Conservation (phyloP, 2,113 vertebrate genomes). For the Gadus macrocephalus region DNA sequence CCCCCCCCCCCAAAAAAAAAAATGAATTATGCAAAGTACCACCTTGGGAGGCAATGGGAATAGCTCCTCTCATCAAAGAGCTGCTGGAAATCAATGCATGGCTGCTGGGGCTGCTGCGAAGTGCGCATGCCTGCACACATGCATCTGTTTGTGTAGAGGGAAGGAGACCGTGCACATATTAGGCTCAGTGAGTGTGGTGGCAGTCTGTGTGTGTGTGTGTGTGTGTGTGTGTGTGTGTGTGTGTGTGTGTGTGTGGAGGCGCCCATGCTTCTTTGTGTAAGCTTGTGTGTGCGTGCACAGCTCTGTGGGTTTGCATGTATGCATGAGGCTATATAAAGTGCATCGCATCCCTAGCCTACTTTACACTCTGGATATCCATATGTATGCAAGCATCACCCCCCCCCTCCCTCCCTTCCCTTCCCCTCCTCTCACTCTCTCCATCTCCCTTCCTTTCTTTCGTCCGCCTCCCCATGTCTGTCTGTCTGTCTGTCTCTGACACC, state of each 20-base stretch:
- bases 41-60: slow-evolving; percentile 69
- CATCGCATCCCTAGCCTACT: slow-evolving; percentile 48
- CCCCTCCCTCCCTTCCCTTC: neutral
- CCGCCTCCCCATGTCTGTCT: neutral
- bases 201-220: neutral
- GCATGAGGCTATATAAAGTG: neutral
- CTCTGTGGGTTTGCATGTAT: neutral
- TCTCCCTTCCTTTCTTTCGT: slow-evolving; percentile 13
- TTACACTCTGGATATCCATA: slow-evolving; percentile 11
- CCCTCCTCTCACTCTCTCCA: neutral
- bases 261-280: slow-evolving; percentile 38
- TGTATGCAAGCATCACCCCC: slow-evolving; percentile 2
- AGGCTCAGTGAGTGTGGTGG: slow-evolving; percentile 13
- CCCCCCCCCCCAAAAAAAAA: slow-evolving; percentile 10
- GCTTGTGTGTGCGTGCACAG: slow-evolving; percentile 10
- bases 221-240: slow-evolving; percentile 22
- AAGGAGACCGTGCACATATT: neutral
- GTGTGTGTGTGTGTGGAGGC: slow-evolving; percentile 15
- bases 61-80: slow-evolving; percentile 72
- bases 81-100: slow-evolving; percentile 72
- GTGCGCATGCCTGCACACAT: slow-evolving; percentile 37
- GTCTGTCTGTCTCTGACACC: slow-evolving; percentile 24
- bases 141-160: neutral
- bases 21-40: slow-evolving; percentile 73
- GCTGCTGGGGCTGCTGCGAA: slow-evolving; percentile 58